phyloP scores from a whole-genome alignment of 2,888 invertebrate genomes.

The Scaptomyza flava region DNA sequence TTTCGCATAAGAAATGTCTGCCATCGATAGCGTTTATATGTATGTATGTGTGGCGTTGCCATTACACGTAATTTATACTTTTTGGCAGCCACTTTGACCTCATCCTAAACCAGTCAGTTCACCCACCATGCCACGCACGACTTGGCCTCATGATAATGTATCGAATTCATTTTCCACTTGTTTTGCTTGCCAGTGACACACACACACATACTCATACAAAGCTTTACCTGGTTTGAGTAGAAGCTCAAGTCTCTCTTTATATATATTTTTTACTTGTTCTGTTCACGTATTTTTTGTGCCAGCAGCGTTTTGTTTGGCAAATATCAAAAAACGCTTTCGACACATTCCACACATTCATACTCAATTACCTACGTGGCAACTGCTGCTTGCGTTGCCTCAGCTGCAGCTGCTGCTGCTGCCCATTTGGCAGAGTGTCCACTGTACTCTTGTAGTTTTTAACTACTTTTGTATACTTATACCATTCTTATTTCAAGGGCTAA shows the following conservation, averaged over 20 bases:
- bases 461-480: neutral
- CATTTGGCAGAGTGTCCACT: slow-evolving; percentile 21
- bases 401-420: slow-evolving; percentile 26
- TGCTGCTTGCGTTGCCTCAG: slow-evolving; percentile 3
- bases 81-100: slow-evolving; percentile 70
- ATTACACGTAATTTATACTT: slow-evolving; percentile 75
- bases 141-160: slow-evolving; percentile 78
- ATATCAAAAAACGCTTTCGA: slow-evolving; percentile 75
- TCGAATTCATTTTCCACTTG: slow-evolving; percentile 79
- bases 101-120: slow-evolving; percentile 33
- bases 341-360: slow-evolving; percentile 80
- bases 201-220: neutral
- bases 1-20: slow-evolving; percentile 75
- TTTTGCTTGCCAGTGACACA: slow-evolving; percentile 67
- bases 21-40: slow-evolving; percentile 55
- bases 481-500: slow-evolving; percentile 7
- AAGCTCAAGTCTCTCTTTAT: slow-evolving; percentile 6
- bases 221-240: neutral
- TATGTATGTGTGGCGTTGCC: slow-evolving; percentile 31
- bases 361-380: slow-evolving; percentile 74
- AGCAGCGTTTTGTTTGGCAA: slow-evolving; percentile 70
- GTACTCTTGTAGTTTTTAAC: slow-evolving; percentile 14
- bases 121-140: slow-evolving; percentile 66
- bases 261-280: slow-evolving; percentile 6
- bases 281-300: slow-evolving; percentile 37